Evolutionary conservation across 2,113 vertebrate genomes (phyloP).

Genomic region (Cervus canadensis): DNA sequence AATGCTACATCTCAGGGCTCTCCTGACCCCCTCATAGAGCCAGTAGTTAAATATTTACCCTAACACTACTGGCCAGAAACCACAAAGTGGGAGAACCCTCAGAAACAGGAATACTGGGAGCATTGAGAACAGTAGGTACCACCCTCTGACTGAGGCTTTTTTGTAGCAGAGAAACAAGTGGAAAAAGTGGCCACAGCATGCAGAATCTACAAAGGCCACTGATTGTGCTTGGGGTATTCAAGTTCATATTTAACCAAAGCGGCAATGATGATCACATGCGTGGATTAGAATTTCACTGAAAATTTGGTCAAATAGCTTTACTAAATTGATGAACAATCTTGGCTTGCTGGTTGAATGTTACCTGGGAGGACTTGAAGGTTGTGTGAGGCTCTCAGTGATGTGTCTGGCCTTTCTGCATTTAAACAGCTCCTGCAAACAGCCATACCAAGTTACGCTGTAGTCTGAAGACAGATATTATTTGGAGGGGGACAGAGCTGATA

Average conservation of each 20-base stretch:
- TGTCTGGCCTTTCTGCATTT: not conserved
- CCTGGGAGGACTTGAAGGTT: not conserved
- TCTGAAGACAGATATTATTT: not conserved
- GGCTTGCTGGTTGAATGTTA: not conserved
- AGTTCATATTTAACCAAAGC: not conserved
- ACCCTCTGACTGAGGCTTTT: not conserved
- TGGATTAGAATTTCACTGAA: not conserved
- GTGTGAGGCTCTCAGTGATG: not conserved
- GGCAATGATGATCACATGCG: not conserved
- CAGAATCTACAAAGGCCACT: not conserved
- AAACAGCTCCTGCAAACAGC: not conserved
- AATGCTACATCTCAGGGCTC: not conserved
- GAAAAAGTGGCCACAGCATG: not conserved
- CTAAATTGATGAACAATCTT: not conserved
- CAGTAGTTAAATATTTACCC: not conserved
- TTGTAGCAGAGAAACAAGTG: not conserved
- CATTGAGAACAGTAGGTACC: not conserved
- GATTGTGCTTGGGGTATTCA: not conserved
- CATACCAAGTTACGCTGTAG: accelerated
- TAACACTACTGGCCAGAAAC: not conserved
- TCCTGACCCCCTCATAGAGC: not conserved
- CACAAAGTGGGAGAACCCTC: not conserved
- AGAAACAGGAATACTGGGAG: not conserved
- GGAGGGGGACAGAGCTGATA: not conserved
- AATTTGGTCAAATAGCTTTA: not conserved